Evolutionary conservation across 2,888 invertebrate species (phyloP), one percentile per base, ranked within the genome.

Genomic region (Drosophila pseudotalamancana): DNA sequence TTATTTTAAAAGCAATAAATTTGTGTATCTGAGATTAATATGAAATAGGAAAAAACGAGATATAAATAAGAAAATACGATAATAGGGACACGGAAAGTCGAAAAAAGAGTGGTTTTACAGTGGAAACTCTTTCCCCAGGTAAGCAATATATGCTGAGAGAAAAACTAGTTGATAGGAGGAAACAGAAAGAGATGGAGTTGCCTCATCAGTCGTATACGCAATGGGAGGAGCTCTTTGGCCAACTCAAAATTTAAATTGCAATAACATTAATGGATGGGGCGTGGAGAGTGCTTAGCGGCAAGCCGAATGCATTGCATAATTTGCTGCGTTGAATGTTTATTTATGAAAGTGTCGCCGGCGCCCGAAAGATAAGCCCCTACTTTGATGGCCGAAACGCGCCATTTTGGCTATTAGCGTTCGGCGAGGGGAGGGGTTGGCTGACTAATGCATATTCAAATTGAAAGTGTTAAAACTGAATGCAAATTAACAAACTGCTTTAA

Each of bases 211-310:
- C n/a, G n/a, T 16, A 48, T 12, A 21, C 18, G 16, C 48, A 34
- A 16, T 29, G 34, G 16, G 11, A 11, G 40, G 19, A 23, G 25
- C 34, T 46, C 23, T 62, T 49, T 49, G 29, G 27, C 29, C 12
- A 72, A 85, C 79, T 82, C 64, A 42, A 55, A 87, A 87, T 85
- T 82, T 63, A 85, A 87, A 82, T 82, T 82, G 79, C 79, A 69
- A 72, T 69, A 60, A 57, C 59, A 72, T 85, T 78, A 85, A 75
- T 85, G 81, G 72, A 51, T 34, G 19, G 46, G 34, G 31, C 45
- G 56, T 19, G 14, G 14, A 27, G 48, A 16, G 59, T 53, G 76
- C 63, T 79, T 66, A 72, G 79, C 55, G 78, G 62, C 68, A 59
- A 84, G 78, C 78, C 62, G 65, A 71, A 60, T 62, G 61, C 73